Evolutionary conservation across 2,888 invertebrate genomes (phyloP).

Genomic region (Agrilus biguttatus): DNA sequence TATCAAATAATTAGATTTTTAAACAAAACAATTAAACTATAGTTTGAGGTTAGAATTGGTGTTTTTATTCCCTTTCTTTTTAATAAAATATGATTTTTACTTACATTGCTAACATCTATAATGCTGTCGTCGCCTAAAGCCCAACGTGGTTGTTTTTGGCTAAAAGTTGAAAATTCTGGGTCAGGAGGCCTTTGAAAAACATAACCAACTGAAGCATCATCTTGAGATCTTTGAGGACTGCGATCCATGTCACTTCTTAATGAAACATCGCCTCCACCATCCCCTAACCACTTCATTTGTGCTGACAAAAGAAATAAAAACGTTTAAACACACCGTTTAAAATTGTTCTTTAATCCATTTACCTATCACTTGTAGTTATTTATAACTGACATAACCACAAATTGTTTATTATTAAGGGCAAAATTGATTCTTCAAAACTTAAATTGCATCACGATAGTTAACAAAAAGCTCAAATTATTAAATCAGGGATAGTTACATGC

Average conservation of each 20-base stretch:
- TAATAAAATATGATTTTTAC: background rate
- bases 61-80: too few relatives aligned
- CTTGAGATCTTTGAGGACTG: slow-evolving; percentile 60
- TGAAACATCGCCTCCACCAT: slow-evolving; percentile 49
- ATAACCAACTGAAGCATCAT: slow-evolving; percentile 87
- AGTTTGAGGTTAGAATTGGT: too few relatives aligned
- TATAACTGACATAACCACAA: too few relatives aligned
- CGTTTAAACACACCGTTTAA: background rate
- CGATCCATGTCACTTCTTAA: slow-evolving; percentile 47
- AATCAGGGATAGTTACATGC: too few relatives aligned
- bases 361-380: too few relatives aligned
- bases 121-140: slow-evolving; percentile 79
- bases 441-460: too few relatives aligned
- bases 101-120: slow-evolving; percentile 56
- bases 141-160: slow-evolving; percentile 69
- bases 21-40: too few relatives aligned
- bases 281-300: slow-evolving; percentile 68
- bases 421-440: too few relatives aligned
- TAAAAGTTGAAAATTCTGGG: slow-evolving; percentile 57
- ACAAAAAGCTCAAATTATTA: too few relatives aligned
- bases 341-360: too few relatives aligned
- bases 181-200: slow-evolving; percentile 78
- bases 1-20: too few relatives aligned
- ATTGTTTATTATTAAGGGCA: background rate
- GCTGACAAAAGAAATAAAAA: slow-evolving; percentile 15